Conservation (phyloP, 2,797 vertebrate species). For the Pagetopsis macropterus region DNA sequence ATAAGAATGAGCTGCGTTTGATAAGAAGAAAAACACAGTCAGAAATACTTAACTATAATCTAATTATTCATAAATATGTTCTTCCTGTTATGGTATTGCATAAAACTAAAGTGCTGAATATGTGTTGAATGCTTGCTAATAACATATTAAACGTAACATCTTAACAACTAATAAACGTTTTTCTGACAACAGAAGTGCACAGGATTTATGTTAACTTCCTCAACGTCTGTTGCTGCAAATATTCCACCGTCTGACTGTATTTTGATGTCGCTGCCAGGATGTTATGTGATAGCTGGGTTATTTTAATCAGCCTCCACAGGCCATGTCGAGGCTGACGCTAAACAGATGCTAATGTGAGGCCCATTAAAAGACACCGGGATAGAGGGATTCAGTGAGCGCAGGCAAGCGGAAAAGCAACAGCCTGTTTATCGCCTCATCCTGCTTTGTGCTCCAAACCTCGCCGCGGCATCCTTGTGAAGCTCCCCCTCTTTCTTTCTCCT, state of each 20-base stretch:
- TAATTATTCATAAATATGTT: constrained; percentile 41
- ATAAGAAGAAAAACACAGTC: constrained; percentile 32
- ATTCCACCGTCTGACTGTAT: constrained; percentile 57
- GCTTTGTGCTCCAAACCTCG: constrained; percentile 68
- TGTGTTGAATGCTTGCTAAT: constrained; percentile 22
- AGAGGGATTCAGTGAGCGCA: constrained; percentile 71
- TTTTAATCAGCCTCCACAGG: constrained; percentile 77
- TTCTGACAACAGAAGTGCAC: constrained; percentile 29
- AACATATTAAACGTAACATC: constrained; percentile 11
- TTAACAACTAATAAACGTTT: constrained; percentile 28
- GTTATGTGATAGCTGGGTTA: constrained; percentile 70
- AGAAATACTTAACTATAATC: constrained; percentile 33
- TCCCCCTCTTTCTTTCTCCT: constrained; percentile 49
- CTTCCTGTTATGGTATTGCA: constrained; percentile 2
- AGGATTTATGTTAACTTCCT: constrained; percentile 35
- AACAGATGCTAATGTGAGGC: constrained; percentile 85
- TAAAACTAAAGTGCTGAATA: constrained; percentile 12
- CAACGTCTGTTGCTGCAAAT: constrained; percentile 28
- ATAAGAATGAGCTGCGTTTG: constrained; percentile 11
- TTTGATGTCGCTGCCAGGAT: constrained; percentile 65
- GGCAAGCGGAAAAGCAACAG: constrained; percentile 79
- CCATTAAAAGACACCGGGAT: constrained; percentile 72
- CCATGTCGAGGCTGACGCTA: constrained; percentile 71
- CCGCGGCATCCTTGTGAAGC: constrained; percentile 58
- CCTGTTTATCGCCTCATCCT: constrained; percentile 77